Evolutionary conservation across 2,797 vertebrate genomes (phyloP).

Genomic region (Chaunax sp.): DNA sequence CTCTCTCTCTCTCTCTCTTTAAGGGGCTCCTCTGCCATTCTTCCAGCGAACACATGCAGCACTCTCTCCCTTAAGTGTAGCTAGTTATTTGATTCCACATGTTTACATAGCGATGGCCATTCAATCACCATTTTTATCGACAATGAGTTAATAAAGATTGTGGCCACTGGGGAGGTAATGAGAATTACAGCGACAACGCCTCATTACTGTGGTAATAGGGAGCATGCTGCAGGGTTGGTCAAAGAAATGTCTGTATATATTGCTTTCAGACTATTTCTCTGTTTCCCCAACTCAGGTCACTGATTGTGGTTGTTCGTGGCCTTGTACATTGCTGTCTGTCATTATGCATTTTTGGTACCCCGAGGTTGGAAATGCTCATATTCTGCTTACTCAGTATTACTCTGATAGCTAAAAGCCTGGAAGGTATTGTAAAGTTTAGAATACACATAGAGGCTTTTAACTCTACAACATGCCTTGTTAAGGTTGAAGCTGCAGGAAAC

Average conservation of each 20-base stretch:
- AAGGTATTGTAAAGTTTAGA: background rate
- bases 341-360: background rate
- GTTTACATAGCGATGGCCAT: constrained; percentile 15
- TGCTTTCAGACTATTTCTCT: background rate
- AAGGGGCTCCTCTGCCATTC: constrained; percentile 2
- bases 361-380: background rate
- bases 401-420: constrained; percentile 6
- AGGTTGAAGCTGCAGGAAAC: constrained; percentile 9
- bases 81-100: constrained; percentile 34
- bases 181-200: constrained; percentile 10
- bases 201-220: constrained; percentile 23
- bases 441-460: constrained; percentile 8
- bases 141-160: constrained; percentile 13
- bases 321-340: background rate
- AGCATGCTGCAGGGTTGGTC: constrained; percentile 2
- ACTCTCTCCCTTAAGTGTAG: constrained; percentile 35
- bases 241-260: constrained; percentile 5
- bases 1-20: background rate
- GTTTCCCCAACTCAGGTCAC: background rate
- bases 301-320: background rate
- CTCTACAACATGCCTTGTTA: constrained; percentile 19
- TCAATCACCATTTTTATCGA: constrained; percentile 19
- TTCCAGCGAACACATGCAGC: constrained; percentile 19
- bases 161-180: background rate
- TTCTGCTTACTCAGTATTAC: background rate